Percentiles rank a stretch among this genome's conserved stretches.
Evolutionary conservation across 2,888 invertebrate species (phyloP).

Genomic region (Zele albiditarsus): DNA sequence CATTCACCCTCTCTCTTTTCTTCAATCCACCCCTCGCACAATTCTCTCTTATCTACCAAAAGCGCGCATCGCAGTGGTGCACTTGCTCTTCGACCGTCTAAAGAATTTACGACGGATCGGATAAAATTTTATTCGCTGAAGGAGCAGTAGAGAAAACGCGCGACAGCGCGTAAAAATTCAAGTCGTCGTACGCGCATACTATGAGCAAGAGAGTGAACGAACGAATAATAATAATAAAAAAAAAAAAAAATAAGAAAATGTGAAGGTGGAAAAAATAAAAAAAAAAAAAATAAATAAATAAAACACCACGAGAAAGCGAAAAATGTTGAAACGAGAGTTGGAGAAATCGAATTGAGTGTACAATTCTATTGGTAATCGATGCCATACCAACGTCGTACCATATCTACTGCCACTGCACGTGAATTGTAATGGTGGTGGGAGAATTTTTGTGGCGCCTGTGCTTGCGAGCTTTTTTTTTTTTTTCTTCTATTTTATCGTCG

Average conservation of each 20-base stretch:
- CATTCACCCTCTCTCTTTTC: too few relatives aligned
- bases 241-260: neutral
- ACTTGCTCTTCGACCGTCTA: slow-evolving; percentile 13
- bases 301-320: neutral
- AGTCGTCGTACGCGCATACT: slow-evolving; percentile 7
- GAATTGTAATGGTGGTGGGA: neutral
- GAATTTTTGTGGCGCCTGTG: neutral
- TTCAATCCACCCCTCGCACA: too few relatives aligned
- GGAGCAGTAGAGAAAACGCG: slow-evolving; percentile 1
- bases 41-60: slow-evolving; percentile 3
- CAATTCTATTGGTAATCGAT: neutral
- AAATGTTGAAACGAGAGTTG: slow-evolving; percentile 6
- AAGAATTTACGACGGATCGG: slow-evolving; percentile 32
- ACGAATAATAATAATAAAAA: neutral
- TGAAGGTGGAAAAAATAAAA: neutral
- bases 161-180: slow-evolving; percentile 17
- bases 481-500: neutral
- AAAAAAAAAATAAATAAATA: neutral
- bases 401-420: neutral
- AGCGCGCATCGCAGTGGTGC: neutral
- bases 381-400: neutral
- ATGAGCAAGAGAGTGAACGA: neutral
- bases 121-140: slow-evolving; percentile 27
- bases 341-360: slow-evolving; percentile 14
- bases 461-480: neutral